These are phyloP conservation scores for Lymantria dispar DNA, from an alignment of 2,888 invertebrate species.

Conservation along the genomic window DNA sequence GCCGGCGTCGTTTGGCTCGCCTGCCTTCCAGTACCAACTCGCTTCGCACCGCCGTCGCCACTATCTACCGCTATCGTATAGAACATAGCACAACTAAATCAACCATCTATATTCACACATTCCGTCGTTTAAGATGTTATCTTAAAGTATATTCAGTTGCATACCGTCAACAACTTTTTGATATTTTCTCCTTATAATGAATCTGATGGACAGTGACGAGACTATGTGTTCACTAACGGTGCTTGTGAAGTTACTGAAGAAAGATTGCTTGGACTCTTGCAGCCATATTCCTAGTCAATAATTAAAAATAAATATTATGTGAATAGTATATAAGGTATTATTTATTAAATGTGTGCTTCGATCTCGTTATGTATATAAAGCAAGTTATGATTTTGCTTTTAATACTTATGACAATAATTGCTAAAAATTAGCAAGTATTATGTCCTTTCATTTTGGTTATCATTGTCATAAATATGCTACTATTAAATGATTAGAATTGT, in stretches of 20 bases:
- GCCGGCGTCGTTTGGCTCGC: conserved; percentile 64
- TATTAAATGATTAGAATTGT: neutral
- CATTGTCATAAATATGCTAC: neutral
- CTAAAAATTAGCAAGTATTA: conserved; percentile 19
- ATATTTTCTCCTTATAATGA: neutral
- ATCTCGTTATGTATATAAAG: conserved; percentile 14
- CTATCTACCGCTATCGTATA: conserved; percentile 49
- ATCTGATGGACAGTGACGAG: conserved; percentile 1
- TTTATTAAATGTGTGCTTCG: conserved; percentile 16
- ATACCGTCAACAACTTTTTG: too few relatives aligned
- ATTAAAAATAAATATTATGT: conserved; percentile 15
- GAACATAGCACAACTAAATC: conserved; percentile 1
- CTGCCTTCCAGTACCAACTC: conserved; percentile 63
- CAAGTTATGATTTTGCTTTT: neutral
- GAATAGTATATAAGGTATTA: conserved; percentile 10
- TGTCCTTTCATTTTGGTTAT: neutral
- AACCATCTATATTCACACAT: neutral
- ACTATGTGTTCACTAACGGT: conserved; percentile 6
- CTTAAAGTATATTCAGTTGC: too few relatives aligned
- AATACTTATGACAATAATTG: conserved; percentile 41
- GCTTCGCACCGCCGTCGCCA: conserved; percentile 43
- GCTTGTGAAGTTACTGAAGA: conserved; percentile 5
- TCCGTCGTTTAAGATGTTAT: neutral
- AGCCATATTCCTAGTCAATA: conserved; percentile 38
- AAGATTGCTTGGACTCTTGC: conserved; percentile 13